Evolutionary conservation across 1,140 invertebrate genomes (phyloP), one percentile per base, ranked within the genome.

Genomic region (Drosophila tsacasi): DNA sequence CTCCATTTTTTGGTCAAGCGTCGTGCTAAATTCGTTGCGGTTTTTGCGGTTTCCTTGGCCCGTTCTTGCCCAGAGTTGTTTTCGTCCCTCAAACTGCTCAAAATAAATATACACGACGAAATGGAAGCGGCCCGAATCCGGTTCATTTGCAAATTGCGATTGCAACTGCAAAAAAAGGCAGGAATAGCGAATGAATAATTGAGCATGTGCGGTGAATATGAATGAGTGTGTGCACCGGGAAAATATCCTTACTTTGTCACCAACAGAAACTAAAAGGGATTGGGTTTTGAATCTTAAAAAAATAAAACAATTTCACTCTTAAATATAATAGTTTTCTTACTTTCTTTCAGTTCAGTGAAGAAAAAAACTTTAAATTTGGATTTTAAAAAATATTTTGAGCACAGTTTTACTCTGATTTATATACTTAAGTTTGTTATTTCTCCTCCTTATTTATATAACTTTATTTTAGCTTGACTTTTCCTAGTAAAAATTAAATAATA

Each of bases 11-110:
- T 79, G 77, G 85, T 81, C 84, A 84, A 84, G 84, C 85, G 52
- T 81, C 78, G 81, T 84, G 84, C 84, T 89, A 89, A 87, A 87
- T 87, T 87, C 63, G 84, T 68, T 87, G 84, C 55, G 84, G 84
- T 81, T 89, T 89, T 79, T 89, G 77, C 30, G 81, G 84, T 55
- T 83, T 83, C 52, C 83, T 83, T 82, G 83, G 71, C 74, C 52
- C 72, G 68, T 69, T 86, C 80, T 63, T 69, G 68, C 72, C 57
- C 71, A 82, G 54, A 23, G 64, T 72, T 76, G 79, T 73, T 76
- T 67, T 58, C 60, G 42, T 60, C 65, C 64, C 74, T 77, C 57
- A 64, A 60, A 79, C 63, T 54, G 25, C 54, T 60, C 55, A 77
- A 66, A 83, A 83, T 68, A 86, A 80, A 85, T 82, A 85, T 82